phyloP scores from a whole-genome alignment of 2,888 invertebrate species.

The Hymenopus coronatus region DNA sequence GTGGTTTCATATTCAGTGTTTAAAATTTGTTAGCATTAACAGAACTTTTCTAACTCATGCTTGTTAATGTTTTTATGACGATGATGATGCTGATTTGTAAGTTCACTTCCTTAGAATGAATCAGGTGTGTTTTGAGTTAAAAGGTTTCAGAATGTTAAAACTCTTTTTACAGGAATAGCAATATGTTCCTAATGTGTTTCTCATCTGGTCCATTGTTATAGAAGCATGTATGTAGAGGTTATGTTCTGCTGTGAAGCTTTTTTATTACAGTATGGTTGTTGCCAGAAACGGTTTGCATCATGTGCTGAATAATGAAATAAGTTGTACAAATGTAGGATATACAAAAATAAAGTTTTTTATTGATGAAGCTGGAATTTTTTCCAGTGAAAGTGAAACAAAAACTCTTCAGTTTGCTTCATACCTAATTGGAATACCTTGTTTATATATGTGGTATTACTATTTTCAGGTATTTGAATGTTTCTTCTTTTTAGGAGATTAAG shows the following conservation, averaged over 20 bases:
- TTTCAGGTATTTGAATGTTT: too few relatives aligned
- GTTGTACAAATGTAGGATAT: slow-evolving; percentile 29
- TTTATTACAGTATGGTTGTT: not conserved
- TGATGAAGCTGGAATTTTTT: slow-evolving; percentile 1
- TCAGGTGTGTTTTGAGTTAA: not conserved
- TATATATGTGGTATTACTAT: too few relatives aligned
- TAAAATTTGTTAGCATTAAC: not conserved
- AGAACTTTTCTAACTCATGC: not conserved
- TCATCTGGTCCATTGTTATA: not conserved
- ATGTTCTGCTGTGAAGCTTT: slow-evolving; percentile 5
- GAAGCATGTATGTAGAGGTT: not conserved
- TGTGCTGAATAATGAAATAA: not conserved
- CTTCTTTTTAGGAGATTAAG: too few relatives aligned
- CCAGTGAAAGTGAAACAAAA: not conserved
- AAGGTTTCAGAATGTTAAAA: not conserved
- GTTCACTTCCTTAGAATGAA: not conserved
- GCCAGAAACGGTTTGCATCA: slow-evolving; percentile 13
- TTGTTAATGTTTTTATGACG: not conserved
- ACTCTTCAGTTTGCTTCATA: not conserved
- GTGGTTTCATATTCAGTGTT: not conserved
- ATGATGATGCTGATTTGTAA: not conserved
- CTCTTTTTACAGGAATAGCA: not conserved
- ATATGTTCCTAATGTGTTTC: not conserved
- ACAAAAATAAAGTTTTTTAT: slow-evolving; percentile 25
- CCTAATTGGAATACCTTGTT: too few relatives aligned